Conservation (phyloP, 2,888 invertebrate genomes). For the Pyralis farinalis region DNA sequence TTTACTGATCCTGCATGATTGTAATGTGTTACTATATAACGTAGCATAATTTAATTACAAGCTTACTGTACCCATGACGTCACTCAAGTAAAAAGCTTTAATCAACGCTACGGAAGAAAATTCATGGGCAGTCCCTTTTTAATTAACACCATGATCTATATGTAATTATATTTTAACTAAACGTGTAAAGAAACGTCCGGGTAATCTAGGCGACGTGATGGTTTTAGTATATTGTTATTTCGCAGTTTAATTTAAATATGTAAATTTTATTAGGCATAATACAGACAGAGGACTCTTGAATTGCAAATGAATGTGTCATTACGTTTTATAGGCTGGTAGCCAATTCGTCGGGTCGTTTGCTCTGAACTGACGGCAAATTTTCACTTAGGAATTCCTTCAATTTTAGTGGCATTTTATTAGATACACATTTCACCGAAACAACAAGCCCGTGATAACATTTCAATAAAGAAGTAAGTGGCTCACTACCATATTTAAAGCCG, state of each 20-base stretch:
- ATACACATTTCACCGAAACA: conserved; percentile 32
- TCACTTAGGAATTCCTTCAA: conserved; percentile 60
- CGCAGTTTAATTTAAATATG: conserved; percentile 80
- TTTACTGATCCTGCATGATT: no score
- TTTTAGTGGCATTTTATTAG: conserved; percentile 53
- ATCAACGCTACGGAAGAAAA: no score
- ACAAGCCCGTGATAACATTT: conserved; percentile 16
- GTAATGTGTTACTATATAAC: no score
- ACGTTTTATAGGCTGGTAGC: conserved; percentile 78
- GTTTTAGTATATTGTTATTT: conserved; percentile 76
- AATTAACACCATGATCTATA: conserved; percentile 15
- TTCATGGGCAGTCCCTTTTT: conserved; percentile 8
- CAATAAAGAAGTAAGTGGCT: no score
- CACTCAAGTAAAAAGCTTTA: no score
- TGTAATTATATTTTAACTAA: conserved; percentile 14
- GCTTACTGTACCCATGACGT: no score
- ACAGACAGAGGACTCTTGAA: conserved; percentile 76
- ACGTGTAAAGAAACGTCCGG: conserved; percentile 38
- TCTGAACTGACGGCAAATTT: conserved; percentile 66
- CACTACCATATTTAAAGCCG: no score
- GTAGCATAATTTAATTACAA: no score
- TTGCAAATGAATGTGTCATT: conserved; percentile 80
- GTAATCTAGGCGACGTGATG: conserved; percentile 59
- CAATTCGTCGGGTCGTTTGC: conserved; percentile 74
- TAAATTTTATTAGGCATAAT: conserved; percentile 81